A percentile compares a stretch with the other conserved stretches of the same genome.
These are phyloP conservation scores for Nyctereutes procyonoides DNA, from an alignment of 2,113 vertebrate genomes.

Conservation along the genomic window DNA sequence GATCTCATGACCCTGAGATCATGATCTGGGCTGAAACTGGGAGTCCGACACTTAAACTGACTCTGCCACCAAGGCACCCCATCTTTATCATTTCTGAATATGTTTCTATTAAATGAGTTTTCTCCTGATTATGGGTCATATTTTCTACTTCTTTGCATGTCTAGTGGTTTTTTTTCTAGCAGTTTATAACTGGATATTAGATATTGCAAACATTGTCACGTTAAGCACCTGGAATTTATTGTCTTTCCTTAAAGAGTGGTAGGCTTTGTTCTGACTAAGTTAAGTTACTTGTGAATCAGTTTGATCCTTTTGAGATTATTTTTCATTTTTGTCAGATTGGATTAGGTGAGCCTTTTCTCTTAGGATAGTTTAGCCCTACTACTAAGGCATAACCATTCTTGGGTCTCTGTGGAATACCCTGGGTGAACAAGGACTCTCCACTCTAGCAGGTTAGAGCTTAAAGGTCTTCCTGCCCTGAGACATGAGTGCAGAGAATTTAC, in stretches of 20 bases:
- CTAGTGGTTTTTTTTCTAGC: not conserved
- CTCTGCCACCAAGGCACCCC: not conserved
- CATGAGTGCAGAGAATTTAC: not conserved
- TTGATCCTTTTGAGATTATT: constrained; percentile 31
- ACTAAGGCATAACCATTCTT: not conserved
- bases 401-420: not conserved
- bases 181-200: constrained; percentile 12
- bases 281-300: constrained; percentile 40
- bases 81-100: constrained; percentile 39
- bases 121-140: not conserved
- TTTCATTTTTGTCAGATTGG: not conserved
- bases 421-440: not conserved
- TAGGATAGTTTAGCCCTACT: not conserved
- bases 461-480: not conserved
- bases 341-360: not conserved
- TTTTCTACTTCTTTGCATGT: constrained; percentile 7
- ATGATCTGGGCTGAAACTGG: not conserved
- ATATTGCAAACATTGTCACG: not conserved
- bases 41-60: not conserved
- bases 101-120: constrained; percentile 18
- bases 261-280: constrained; percentile 31
- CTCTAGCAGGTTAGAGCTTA: not conserved
- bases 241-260: constrained; percentile 36
- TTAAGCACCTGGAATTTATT: constrained; percentile 43
- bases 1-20: too few relatives aligned